A percentile compares a stretch with the other conserved stretches of the same genome.
Evolutionary conservation across 2,888 invertebrate species (phyloP).

Genomic region (Neoascia interrupta): DNA sequence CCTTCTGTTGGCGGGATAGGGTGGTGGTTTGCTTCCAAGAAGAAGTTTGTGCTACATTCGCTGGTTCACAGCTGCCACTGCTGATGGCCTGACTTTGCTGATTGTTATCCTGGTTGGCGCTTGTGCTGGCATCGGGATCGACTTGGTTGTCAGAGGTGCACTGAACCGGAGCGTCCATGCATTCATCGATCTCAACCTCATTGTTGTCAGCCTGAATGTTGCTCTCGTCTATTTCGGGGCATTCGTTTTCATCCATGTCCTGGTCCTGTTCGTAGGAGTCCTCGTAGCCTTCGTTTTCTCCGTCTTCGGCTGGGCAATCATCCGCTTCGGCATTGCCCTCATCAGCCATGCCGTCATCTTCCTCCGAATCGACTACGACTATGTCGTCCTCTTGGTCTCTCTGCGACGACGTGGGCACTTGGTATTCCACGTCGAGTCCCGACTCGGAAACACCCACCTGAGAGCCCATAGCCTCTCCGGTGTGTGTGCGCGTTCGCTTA

Average conservation of each 20-base stretch:
- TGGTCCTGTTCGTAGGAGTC: constrained; percentile 81
- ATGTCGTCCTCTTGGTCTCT: constrained; percentile 92
- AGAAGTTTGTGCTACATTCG: constrained; percentile 72
- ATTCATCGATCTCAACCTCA: constrained; percentile 84
- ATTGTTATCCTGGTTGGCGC: constrained; percentile 77
- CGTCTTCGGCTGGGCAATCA: constrained; percentile 80
- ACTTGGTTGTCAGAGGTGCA: constrained; percentile 80
- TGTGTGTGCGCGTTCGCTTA: constrained; percentile 77
- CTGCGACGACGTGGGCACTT: constrained; percentile 92
- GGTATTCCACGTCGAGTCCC: constrained; percentile 85
- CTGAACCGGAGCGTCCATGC: constrained; percentile 84
- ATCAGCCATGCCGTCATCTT: constrained; percentile 82
- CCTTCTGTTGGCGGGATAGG: constrained; percentile 75
- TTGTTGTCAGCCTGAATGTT: constrained; percentile 83
- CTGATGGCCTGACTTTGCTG: constrained; percentile 87
- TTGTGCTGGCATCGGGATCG: constrained; percentile 77
- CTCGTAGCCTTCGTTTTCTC: constrained; percentile 82
- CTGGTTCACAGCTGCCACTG: constrained; percentile 86
- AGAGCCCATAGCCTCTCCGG: constrained; percentile 75
- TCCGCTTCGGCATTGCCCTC: constrained; percentile 82
- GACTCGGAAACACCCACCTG: constrained; percentile 82
- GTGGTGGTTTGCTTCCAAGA: constrained; percentile 76
- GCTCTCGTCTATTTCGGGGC: constrained; percentile 80
- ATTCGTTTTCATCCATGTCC: constrained; percentile 82
- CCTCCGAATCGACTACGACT: constrained; percentile 89